Percentiles rank a stretch among this genome's conserved stretches.
phyloP scores from a whole-genome alignment of 2,888 invertebrate species.

The Latrodectus elegans region DNA sequence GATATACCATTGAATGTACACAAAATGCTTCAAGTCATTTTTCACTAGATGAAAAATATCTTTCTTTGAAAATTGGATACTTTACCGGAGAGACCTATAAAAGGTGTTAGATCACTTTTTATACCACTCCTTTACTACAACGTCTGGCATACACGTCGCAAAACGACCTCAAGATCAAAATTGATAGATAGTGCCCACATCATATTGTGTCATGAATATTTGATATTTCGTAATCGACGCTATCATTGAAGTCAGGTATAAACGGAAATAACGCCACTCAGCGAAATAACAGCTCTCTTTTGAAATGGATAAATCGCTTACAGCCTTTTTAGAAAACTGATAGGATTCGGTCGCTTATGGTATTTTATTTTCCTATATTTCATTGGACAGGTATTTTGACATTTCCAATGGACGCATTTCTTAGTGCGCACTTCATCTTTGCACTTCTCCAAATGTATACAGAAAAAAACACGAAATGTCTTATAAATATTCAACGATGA shows the following conservation, averaged over 20 bases:
- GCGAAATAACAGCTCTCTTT: conserved; percentile 46
- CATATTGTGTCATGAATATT: conserved; percentile 52
- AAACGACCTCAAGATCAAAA: conserved; percentile 41
- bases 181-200: conserved; percentile 43
- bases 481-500: too few species aligned
- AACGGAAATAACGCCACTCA: conserved; percentile 49
- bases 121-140: conserved; percentile 21
- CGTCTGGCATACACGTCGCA: conserved; percentile 23
- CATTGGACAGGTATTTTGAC: too few species aligned
- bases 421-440: too few species aligned
- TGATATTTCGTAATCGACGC: conserved; percentile 47
- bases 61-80: background rate
- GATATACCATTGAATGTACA: too few species aligned
- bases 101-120: conserved; percentile 30
- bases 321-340: background rate
- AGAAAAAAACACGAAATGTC: too few species aligned
- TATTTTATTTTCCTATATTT: too few species aligned
- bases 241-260: conserved; percentile 38
- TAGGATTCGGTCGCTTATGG: too few species aligned
- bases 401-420: too few species aligned
- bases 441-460: too few species aligned
- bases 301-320: background rate
- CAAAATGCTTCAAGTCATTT: too few species aligned
- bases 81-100: background rate
- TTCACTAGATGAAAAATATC: background rate